Conservation (phyloP, 1,140 invertebrate species). For the Pachyrhynchus sulphureomaculatus region DNA sequence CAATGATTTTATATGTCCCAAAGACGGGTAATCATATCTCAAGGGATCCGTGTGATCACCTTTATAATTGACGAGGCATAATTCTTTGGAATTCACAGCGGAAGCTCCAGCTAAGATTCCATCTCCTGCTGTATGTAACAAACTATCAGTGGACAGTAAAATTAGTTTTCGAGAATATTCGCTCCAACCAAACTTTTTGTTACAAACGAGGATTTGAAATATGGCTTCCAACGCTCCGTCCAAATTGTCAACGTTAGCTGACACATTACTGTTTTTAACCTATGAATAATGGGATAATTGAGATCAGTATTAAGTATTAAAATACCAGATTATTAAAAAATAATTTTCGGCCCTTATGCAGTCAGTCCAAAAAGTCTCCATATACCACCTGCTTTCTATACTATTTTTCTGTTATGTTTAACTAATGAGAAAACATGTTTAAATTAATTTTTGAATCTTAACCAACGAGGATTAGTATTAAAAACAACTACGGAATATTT, state of each 20-base stretch:
- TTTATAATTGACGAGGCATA: conserved; percentile 58
- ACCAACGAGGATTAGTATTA: no score
- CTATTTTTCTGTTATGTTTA: no score
- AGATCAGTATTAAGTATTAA: background rate
- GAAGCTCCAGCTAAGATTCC: conserved; percentile 47
- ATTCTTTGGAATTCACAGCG: conserved; percentile 48
- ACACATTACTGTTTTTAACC: conserved; percentile 48
- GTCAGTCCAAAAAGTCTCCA: no score
- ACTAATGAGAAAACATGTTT: no score
- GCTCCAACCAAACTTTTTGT: conserved; percentile 49
- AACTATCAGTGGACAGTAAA: conserved; percentile 52
- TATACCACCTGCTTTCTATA: no score
- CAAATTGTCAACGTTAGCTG: conserved; percentile 60
- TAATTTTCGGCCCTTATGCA: background rate
- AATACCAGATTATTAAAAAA: background rate
- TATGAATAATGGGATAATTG: conserved; percentile 9
- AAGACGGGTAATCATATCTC: conserved; percentile 63
- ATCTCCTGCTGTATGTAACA: conserved; percentile 53
- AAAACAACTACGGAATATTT: no score
- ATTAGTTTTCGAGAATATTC: conserved; percentile 50
- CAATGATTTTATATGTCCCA: conserved; percentile 61
- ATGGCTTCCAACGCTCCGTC: conserved; percentile 66
- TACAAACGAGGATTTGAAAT: conserved; percentile 57
- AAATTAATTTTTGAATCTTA: no score
- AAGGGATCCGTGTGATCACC: conserved; percentile 58